Base-by-base conservation (phyloP, 1,140 invertebrate species). In the Lepidurus couesii region DNA sequence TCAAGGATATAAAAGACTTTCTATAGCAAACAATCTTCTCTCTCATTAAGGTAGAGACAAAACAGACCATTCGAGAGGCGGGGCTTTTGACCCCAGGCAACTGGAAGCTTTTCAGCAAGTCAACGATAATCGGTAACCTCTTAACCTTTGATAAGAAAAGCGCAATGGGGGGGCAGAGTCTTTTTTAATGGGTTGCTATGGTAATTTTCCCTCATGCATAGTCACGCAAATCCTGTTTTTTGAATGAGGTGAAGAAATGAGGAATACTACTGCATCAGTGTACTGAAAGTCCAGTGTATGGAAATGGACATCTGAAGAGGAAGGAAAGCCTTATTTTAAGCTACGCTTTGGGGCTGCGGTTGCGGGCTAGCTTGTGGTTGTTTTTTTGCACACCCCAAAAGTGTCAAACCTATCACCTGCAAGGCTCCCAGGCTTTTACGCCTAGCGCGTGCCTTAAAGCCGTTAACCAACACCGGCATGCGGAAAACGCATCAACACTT, bases 291-390 rank as follows among this genome's bases (percentile, higher is more conserved):
- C 53, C 21, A 21, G 53, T 65, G 21, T 65, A 65, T 65, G 21
- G 21, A 65, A 21, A 65, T 21, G 53, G 53, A 65, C 53, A 11
- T 13, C 53, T 65, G n/a, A 65, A 65, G 53, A 65, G 53, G 16
- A 65, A 9, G 13, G 53, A 65, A 65, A 65, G n/a, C 53, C 53
- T 65, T n/a, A 65, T 65, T 65, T 65, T 65, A 65, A 65, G 53
- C 53, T 65, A 65, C 53, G 53, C 53, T 65, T 65, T 21, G 53
- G 53, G 53, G 53, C 53, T 65, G 53, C 53, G 53, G 53, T 65
- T 21, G 53, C 53, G 53, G 53, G 7, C 53, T 65, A n/a, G 53
- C 16, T 65, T 11, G 53, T 65, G 53, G 53, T 65, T 65, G 53
- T 65, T 65, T 47, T 47, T 34, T 65, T 65, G 53, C 53, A 65